Evolutionary conservation across 2,113 vertebrate genomes (phyloP), one percentile per base, ranked within the genome.

Genomic region (Antigone vipio): DNA sequence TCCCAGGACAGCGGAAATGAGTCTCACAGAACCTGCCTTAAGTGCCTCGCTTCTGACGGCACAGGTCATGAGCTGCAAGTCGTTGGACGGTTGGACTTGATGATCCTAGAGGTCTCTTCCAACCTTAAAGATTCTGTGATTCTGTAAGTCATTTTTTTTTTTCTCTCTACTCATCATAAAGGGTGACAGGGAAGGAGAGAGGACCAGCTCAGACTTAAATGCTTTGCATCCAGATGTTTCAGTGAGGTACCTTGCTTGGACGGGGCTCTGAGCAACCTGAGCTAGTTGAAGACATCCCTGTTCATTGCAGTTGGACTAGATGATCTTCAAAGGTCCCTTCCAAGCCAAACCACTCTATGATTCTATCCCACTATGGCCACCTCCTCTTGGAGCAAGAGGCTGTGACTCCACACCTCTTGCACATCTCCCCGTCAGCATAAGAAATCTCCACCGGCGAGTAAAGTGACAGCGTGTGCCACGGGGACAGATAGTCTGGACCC

Each of bases 391-490:
- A 91, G 27, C 40, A 22, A 18, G 30, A 29, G 32, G 4, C 0
- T n/a, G 42, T 15, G 53, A 69, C 52, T 5, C 78, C 38, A 12
- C 20, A 26, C n/a, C 50, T 58, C 11, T 27, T 32, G n/a, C 38
- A 62, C 40, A 34, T 40, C 15, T 55, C 20, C 49, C 74, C 30
- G 4, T 5, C 24, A 35, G 42, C 42, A 3, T 13, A 9, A 40
- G 49, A 24, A 56, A 9, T 42, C 16, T 19, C 26, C 21, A 9
- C 38, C 8, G 20, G 75, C 0, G 13, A 35, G 13, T 4, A 7
- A 20, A 21, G 12, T 11, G 50, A 21, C 1, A 2, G 13, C 0
- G 1, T 66, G 23, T 12, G 3, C 67, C 29, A 2, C 2, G 26
- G 45, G 27, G 18, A 45, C 59, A 44, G 30, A 19, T 3, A 11